Evolutionary conservation across 2,113 vertebrate genomes (phyloP), one percentile per base, ranked within the genome.

Genomic region (Lagenorhynchus albirostris): DNA sequence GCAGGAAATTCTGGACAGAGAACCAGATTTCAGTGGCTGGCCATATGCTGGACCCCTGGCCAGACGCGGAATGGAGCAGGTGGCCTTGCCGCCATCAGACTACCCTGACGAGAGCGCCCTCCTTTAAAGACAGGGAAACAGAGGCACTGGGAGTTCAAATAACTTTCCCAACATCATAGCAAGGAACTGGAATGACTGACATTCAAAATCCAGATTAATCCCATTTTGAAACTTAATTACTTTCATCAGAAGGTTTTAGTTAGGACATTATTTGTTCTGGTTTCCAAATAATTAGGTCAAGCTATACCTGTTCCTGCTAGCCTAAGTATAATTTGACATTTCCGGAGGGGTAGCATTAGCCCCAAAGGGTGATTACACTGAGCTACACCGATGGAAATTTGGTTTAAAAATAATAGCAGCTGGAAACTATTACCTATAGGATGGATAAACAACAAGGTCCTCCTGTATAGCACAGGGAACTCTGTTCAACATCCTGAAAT

Each of bases 121-220:
- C 25, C 23, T 81, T 85, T 44, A 62, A 81, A 85, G 33, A 63
- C 2, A 71, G 3, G 17, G 26, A 63, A 68, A 63, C 2, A 31
- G 50, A 33, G 36, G 6, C 4, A 38, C 0, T 36, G n/a, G 6
- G 44, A 29, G 17, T 20, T 95, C 82, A 73, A 82, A 79, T 38
- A 65, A 15, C 11, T 94, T 67, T 14, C 36, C 31, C 10, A 77
- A 23, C 17, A 85, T 8, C 21, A 29, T 0, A 74, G 67, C 5
- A 10, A 82, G 53, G 55, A 81, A 53, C 15, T 60, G 21, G 31
- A 50, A 82, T 31, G 62, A 63, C 0, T 83, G 23, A 62, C 62
- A 20, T 79, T 89, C 55, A 60, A 96, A 67, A 73, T 65, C 65
- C 55, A 95, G 20, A 89, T 67, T 38, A 85, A 26, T 74, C 36